Evolutionary conservation across 2,797 vertebrate genomes (phyloP).

Genomic region (Lindbergichthys nudifrons): DNA sequence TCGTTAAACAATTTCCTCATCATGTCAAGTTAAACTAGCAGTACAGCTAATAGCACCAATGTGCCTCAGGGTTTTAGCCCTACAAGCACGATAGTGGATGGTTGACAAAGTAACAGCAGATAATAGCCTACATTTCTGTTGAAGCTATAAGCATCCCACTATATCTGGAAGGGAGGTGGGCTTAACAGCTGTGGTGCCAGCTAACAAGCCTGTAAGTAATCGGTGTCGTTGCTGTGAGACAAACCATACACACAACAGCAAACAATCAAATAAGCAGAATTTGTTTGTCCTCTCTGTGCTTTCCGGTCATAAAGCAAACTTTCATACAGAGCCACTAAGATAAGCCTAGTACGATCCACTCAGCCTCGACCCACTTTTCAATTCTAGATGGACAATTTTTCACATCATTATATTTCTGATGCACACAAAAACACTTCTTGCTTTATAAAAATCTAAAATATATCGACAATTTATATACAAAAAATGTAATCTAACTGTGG

Average conservation of each 20-base stretch:
- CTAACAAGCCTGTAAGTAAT: conserved; percentile 75
- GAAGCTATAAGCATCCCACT: conserved; percentile 50
- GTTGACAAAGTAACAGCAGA: conserved; percentile 61
- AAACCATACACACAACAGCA: conserved; percentile 66
- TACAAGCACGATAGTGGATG: conserved; percentile 40
- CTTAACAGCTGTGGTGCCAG: conserved; percentile 54
- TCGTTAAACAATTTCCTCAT: conserved; percentile 36
- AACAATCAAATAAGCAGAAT: conserved; percentile 66
- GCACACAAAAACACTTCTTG: too few relatives aligned
- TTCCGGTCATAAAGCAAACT: conserved; percentile 51
- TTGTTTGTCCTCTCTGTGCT: conserved; percentile 51
- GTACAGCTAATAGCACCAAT: conserved; percentile 24
- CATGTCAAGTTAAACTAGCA: conserved; percentile 45
- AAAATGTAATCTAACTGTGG: too few relatives aligned
- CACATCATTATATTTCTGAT: background rate
- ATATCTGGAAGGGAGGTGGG: conserved; percentile 68
- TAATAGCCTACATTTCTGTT: conserved; percentile 63
- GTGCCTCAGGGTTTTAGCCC: conserved; percentile 45
- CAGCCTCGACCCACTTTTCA: conserved; percentile 27
- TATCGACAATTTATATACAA: too few relatives aligned
- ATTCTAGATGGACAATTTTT: conserved; percentile 14
- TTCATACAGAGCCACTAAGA: conserved; percentile 34
- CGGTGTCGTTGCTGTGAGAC: conserved; percentile 61
- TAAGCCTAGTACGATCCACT: conserved; percentile 34
- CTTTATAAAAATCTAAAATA: too few relatives aligned